Conservation (phyloP, 2,797 vertebrate species). For the Bucorvus abyssinicus region DNA sequence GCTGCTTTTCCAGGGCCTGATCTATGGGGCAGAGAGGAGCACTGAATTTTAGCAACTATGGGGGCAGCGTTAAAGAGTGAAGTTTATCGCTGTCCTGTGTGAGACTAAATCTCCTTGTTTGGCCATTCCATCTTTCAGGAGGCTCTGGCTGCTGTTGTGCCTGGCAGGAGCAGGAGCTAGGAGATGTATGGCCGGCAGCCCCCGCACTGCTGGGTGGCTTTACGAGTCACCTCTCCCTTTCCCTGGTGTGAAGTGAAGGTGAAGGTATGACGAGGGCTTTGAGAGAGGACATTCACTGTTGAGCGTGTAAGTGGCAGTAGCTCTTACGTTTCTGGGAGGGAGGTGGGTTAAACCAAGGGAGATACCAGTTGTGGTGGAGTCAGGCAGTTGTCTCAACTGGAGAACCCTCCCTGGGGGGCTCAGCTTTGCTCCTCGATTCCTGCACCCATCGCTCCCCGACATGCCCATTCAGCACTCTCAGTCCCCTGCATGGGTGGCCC, state of each 20-base stretch:
- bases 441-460: background rate
- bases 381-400: background rate
- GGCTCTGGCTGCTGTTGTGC: background rate
- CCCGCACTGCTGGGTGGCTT: too few relatives aligned
- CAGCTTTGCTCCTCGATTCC: accelerated
- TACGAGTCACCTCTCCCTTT: too few relatives aligned
- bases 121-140: background rate
- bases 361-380: too few relatives aligned
- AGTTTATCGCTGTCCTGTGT: background rate
- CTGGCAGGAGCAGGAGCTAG: background rate
- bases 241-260: accelerated
- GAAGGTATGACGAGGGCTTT: accelerated
- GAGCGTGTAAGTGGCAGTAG: background rate
- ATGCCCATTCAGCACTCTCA: accelerated
- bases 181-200: too few relatives aligned
- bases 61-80: background rate
- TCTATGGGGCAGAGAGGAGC: background rate
- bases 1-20: background rate
- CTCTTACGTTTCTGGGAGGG: background rate
- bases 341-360: background rate
- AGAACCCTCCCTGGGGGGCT: accelerated
- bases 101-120: background rate
- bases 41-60: background rate
- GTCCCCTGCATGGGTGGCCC: too few relatives aligned
- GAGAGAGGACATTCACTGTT: background rate